phyloP scores from a whole-genome alignment of 2,888 invertebrate genomes.

The Polyommatus iphigenia region DNA sequence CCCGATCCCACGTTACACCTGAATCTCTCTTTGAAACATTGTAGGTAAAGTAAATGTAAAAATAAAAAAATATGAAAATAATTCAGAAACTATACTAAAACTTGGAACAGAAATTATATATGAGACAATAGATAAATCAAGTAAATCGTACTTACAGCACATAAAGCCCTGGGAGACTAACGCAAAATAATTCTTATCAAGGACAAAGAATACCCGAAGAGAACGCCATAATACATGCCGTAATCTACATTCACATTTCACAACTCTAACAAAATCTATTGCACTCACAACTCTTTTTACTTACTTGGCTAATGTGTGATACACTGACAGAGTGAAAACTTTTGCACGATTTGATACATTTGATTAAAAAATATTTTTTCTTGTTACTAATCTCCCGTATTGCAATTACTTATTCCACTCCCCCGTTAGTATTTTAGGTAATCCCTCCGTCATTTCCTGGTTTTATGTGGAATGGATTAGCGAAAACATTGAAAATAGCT shows the following conservation, averaged over 20 bases:
- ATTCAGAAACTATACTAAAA: neutral
- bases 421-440: slow-evolving; percentile 1
- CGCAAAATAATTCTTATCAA: neutral
- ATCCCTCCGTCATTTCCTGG: neutral
- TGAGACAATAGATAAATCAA: neutral
- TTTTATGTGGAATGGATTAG: slow-evolving; percentile 3
- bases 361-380: neutral
- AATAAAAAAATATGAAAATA: neutral
- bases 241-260: slow-evolving; percentile 6
- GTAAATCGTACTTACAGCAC: neutral
- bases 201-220: neutral
- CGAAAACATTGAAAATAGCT: slow-evolving; percentile 13
- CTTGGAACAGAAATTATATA: neutral
- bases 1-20: slow-evolving; percentile 1
- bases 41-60: neutral
- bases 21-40: neutral
- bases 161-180: neutral
- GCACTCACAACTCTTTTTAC: slow-evolving; percentile 6
- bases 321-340: slow-evolving; percentile 8
- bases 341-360: neutral
- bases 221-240: neutral
- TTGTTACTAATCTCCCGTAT: neutral
- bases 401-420: neutral
- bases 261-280: slow-evolving; percentile 10
- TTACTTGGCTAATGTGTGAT: neutral